Evolutionary conservation across 2,113 vertebrate species (phyloP).

Genomic region (Oncorhynchus tshawytscha): DNA sequence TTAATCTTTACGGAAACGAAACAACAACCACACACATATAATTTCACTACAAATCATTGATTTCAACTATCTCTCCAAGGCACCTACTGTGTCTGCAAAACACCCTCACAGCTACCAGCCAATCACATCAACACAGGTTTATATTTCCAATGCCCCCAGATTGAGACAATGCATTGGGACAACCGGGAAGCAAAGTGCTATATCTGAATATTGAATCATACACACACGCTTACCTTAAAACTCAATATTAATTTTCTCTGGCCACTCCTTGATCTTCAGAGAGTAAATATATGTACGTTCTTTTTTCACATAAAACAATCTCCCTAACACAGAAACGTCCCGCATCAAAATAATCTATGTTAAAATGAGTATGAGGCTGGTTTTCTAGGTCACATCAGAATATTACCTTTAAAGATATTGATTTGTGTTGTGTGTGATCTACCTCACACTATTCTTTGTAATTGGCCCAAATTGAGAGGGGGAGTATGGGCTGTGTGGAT

Average conservation of each 20-base stretch:
- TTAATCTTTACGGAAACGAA: neutral
- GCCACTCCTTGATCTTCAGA: conserved; percentile 57
- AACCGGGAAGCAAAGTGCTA: conserved; percentile 23
- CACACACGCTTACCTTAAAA: conserved; percentile 65
- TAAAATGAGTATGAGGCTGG: conserved; percentile 65
- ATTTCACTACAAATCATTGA: neutral
- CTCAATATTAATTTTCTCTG: conserved; percentile 70
- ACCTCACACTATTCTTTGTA: conserved; percentile 70
- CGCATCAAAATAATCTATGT: conserved; percentile 74
- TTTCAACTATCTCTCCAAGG: neutral
- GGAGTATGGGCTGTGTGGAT: conserved; percentile 52
- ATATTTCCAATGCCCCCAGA: neutral
- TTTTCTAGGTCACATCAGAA: conserved; percentile 79
- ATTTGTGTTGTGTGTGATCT: conserved; percentile 73
- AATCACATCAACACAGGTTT: neutral
- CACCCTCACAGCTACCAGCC: neutral
- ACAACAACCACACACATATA: neutral
- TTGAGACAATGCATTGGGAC: conserved; percentile 56
- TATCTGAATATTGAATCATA: conserved; percentile 70
- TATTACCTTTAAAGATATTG: conserved; percentile 76
- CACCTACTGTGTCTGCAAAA: neutral
- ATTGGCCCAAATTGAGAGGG: conserved; percentile 69
- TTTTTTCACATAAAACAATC: conserved; percentile 51
- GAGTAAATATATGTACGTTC: conserved; percentile 68
- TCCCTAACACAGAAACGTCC: conserved; percentile 60